Evolutionary conservation across 2,888 invertebrate genomes (phyloP), one percentile per base, ranked within the genome.

Genomic region (Nomada goodeniana): DNA sequence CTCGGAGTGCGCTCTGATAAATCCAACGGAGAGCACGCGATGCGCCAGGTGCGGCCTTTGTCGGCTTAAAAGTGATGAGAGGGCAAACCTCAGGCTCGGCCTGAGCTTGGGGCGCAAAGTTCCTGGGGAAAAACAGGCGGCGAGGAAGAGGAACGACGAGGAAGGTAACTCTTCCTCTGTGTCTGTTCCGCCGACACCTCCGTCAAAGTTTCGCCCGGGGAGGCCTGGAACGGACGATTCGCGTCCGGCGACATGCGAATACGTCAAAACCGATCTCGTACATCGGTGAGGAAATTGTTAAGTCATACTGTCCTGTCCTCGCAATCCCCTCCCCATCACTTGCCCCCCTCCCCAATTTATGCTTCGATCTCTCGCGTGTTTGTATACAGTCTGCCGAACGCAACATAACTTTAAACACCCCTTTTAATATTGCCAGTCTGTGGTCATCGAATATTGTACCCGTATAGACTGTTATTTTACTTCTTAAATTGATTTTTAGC

Each of bases 1-100:
- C 95, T 96, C 96, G 94, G 96, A 96, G 94, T 98, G 98, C 95
- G 96, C 97, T 95, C 96, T 97, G 94, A 97, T 98, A 94, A 98
- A 98, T 94, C 97, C 98, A 88, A 97, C 97, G 86, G 98, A 98
- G 95, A 96, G 96, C 94, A 95, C 96, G 91, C 96, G 96, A 95
- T 98, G 98, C 94, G 95, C 96, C 95, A 96, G 97, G 95, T 98
- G 98, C 95, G 97, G 97, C 90, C 85, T 91, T 82, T 89, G 91
- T 69, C 93, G 93, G 69, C 74, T 89, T 83, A 87, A 85, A 67
- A 91, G 91, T 89, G 90, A 92, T 89, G 90, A 92, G 74, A 89
- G 82, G 71, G 76, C 76, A 36, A 80, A 61, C 61, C 69, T 80
- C 79, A 81, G 83, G 75, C 79, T 69, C 60, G 69, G 75, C 42